Percentiles rank a stretch among this genome's conserved stretches.
phyloP scores from a whole-genome alignment of 53 echinoderm and acorn worm genomes.

The Apostichopus leukothele region DNA sequence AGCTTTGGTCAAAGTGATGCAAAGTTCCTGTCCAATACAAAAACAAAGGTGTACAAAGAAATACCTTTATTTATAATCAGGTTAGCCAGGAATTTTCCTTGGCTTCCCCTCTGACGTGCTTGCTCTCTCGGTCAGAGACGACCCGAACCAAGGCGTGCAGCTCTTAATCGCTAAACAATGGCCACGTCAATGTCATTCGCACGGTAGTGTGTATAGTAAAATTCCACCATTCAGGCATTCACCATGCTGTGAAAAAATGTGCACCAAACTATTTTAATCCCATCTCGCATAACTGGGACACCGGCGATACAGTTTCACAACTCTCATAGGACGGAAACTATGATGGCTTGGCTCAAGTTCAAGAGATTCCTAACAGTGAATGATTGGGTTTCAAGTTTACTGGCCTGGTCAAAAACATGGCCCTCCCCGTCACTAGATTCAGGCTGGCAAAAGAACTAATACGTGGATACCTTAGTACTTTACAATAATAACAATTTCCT shows the following conservation, averaged over 20 bases:
- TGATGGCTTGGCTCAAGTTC: not conserved
- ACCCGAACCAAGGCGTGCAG: not conserved
- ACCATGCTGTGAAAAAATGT: slow-evolving; percentile 32
- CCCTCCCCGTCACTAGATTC: too few species aligned
- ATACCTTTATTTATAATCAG: too few species aligned
- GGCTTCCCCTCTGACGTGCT: not conserved
- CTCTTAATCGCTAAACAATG: not conserved
- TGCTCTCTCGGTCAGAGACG: not conserved
- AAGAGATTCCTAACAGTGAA: not conserved
- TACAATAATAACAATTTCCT: too few species aligned
- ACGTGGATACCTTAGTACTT: too few species aligned
- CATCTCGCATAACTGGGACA: not conserved
- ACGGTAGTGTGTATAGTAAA: not conserved
- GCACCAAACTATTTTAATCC: slow-evolving; percentile 15
- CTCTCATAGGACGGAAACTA: not conserved
- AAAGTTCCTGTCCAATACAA: too few species aligned
- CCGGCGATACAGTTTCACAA: not conserved
- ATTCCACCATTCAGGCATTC: slow-evolving; percentile 1
- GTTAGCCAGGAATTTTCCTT: not conserved
- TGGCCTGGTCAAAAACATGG: not conserved
- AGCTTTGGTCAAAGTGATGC: too few species aligned
- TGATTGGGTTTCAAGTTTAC: not conserved
- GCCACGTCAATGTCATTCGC: not conserved
- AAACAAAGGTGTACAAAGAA: too few species aligned
- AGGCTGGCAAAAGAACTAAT: too few species aligned